A percentile compares a stretch with the other conserved stretches of the same genome.
Conservation (phyloP, 2,888 invertebrate species). For the Timema cristinae region DNA sequence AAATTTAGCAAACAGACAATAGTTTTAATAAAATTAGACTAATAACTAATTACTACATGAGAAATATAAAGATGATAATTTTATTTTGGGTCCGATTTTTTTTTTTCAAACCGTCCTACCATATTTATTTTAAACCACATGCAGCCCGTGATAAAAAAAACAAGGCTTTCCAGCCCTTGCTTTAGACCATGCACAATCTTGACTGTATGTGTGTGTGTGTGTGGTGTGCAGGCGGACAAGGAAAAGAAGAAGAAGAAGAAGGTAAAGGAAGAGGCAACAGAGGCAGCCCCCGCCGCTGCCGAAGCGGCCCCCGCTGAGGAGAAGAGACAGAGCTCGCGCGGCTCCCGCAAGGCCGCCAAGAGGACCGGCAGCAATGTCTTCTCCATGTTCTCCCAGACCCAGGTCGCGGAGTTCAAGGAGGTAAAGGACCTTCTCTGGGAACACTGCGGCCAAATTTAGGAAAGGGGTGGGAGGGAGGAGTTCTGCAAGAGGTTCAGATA, state of each 20-base stretch:
- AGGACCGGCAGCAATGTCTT: conserved; percentile 93
- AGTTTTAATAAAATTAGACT: no score
- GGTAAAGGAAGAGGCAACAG: conserved; percentile 54
- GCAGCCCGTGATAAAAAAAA: no score
- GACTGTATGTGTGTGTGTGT: background rate
- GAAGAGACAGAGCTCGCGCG: conserved; percentile 72
- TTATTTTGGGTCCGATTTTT: no score
- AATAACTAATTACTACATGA: no score
- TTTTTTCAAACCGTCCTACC: no score
- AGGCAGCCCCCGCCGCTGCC: conserved; percentile 64
- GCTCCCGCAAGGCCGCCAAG: conserved; percentile 76
- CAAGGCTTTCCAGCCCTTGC: no score
- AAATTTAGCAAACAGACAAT: no score
- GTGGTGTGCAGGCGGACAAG: conserved; percentile 71
- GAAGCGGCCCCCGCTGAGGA: conserved; percentile 58
- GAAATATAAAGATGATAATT: no score
- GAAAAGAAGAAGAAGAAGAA: conserved; percentile 83
- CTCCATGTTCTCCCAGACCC: conserved; percentile 95
- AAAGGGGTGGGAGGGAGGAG: no score
- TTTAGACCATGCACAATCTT: background rate
- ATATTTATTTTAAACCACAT: no score
- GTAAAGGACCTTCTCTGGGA: conserved; percentile 46
- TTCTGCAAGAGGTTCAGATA: no score
- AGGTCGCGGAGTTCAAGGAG: conserved; percentile 95
- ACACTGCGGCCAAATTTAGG: background rate